Percentiles rank a stretch among this genome's conserved stretches.
Conservation (phyloP, 2,888 invertebrate genomes). For the Neoascia interrupta region DNA sequence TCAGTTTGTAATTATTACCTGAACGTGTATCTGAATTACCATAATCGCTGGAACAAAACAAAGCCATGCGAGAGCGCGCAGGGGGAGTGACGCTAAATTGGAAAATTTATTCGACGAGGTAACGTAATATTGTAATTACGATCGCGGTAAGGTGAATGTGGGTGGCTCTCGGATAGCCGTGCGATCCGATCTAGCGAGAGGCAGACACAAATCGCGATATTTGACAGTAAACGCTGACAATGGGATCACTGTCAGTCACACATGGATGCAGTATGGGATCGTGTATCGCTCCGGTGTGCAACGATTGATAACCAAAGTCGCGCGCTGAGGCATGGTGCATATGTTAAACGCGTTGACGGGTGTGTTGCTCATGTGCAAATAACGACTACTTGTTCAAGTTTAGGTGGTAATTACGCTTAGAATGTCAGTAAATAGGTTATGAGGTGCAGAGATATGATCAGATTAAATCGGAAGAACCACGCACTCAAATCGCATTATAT, state of each 20-base stretch:
- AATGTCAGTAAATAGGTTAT: constrained; percentile 6
- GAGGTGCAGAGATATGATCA: not conserved
- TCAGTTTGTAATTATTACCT: constrained; percentile 66
- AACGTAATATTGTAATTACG: constrained; percentile 65
- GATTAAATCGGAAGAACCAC: constrained; percentile 22
- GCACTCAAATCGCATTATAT: no score
- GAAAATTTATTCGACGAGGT: constrained; percentile 56
- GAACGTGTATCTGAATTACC: constrained; percentile 64
- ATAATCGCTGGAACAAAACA: constrained; percentile 47
- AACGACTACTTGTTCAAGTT: constrained; percentile 36
- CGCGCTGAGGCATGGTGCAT: not conserved
- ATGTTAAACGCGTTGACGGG: constrained; percentile 29
- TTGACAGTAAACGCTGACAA: constrained; percentile 65
- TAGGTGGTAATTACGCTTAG: constrained; percentile 27
- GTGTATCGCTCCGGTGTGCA: constrained; percentile 24
- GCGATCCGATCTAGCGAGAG: constrained; percentile 39
- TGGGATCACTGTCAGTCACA: constrained; percentile 57
- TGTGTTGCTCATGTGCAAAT: constrained; percentile 33
- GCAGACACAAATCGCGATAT: constrained; percentile 51
- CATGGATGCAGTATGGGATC: constrained; percentile 6
- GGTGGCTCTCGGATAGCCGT: constrained; percentile 38
- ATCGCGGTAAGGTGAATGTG: constrained; percentile 58
- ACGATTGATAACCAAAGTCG: constrained; percentile 23
- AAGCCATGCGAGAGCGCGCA: not conserved
- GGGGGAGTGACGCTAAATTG: not conserved